These are phyloP conservation scores for Catagonus wagneri DNA, from an alignment of 2,113 vertebrate species.

Conservation along the genomic window DNA sequence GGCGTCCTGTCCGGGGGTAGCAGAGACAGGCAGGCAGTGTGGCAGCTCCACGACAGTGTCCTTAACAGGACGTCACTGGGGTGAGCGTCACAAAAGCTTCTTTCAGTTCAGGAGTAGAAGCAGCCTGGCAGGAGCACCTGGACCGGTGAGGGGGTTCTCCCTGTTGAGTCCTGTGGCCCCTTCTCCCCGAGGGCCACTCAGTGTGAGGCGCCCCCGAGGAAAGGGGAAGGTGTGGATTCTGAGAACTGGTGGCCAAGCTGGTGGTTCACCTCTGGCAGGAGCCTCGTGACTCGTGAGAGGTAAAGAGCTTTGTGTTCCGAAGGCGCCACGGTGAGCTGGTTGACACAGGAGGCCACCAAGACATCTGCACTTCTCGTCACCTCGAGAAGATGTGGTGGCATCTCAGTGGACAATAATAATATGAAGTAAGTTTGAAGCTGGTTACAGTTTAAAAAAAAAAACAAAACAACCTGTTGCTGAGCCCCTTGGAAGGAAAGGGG, in stretches of 20 bases:
- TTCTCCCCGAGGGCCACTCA: accelerated
- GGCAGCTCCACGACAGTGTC: neutral
- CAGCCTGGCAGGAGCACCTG: neutral
- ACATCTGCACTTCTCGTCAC: neutral
- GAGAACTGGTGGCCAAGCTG: neutral
- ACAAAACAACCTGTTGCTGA: too few species aligned
- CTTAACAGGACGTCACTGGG: neutral
- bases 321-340: neutral
- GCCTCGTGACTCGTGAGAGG: neutral
- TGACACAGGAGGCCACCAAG: constrained; percentile 15
- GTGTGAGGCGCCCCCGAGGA: neutral
- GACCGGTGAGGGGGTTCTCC: neutral
- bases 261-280: neutral
- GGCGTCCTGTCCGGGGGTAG: neutral
- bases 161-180: accelerated
- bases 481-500: too few species aligned
- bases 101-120: neutral
- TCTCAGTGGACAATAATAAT: neutral
- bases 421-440: neutral
- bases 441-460: neutral
- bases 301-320: neutral
- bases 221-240: neutral
- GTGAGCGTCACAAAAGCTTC: too few species aligned
- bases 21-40: too few species aligned
- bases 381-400: neutral